Percentiles rank a stretch among this genome's conserved stretches.
Conservation (phyloP, 2,797 vertebrate genomes). For the Micromesistius poutassou region DNA sequence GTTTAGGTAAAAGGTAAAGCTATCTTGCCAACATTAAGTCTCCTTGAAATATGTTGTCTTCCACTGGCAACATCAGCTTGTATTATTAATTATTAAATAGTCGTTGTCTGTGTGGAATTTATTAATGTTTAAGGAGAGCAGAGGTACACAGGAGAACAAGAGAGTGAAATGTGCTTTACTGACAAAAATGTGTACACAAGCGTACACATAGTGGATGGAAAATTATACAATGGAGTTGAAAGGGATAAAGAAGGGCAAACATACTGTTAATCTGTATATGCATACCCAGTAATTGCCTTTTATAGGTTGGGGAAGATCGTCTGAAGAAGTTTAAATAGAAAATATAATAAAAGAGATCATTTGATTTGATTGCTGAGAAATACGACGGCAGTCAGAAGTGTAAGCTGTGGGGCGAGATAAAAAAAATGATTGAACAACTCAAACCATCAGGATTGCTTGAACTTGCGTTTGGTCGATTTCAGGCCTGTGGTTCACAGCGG, state of each 20-base stretch:
- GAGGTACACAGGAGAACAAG: background rate
- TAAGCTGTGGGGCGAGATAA: background rate
- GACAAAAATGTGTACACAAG: background rate
- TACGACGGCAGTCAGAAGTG: background rate
- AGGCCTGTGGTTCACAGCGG: background rate
- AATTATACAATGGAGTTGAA: background rate
- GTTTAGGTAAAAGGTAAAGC: background rate
- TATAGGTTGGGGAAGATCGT: background rate
- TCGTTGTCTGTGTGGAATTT: background rate
- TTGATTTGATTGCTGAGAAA: background rate
- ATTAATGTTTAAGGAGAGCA: background rate
- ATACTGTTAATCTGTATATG: background rate
- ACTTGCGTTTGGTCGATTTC: background rate
- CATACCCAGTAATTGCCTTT: background rate
- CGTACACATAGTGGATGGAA: background rate
- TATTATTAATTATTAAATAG: background rate
- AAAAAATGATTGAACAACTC: background rate
- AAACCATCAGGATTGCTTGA: background rate
- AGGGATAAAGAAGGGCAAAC: background rate
- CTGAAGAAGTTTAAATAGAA: background rate
- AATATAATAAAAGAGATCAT: background rate
- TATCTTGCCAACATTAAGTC: background rate
- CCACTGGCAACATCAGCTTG: background rate
- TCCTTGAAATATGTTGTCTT: background rate
- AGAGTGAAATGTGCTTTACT: background rate